These are phyloP conservation scores for Autographa gamma DNA, from an alignment of 2,888 invertebrate genomes.

Conservation along the genomic window DNA sequence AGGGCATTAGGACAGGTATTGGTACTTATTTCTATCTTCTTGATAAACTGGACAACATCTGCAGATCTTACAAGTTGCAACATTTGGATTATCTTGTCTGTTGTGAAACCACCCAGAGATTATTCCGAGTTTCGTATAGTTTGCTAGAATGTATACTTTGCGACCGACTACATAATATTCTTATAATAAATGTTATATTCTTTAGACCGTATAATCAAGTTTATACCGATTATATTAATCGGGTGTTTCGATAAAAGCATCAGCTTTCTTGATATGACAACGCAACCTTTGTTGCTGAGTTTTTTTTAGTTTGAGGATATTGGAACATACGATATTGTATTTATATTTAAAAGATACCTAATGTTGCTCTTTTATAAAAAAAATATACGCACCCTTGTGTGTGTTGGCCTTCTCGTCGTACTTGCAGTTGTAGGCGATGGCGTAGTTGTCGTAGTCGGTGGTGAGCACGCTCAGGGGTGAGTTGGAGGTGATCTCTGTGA, in stretches of 20 bases:
- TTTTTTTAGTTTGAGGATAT: too few species aligned
- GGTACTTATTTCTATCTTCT: neutral
- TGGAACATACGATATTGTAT: too few species aligned
- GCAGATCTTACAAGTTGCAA: neutral
- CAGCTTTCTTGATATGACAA: too few species aligned
- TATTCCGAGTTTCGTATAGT: too few species aligned
- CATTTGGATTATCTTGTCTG: neutral
- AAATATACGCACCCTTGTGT: conserved; percentile 71
- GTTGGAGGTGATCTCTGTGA: conserved; percentile 77
- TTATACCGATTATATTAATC: too few species aligned
- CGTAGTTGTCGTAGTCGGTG: conserved; percentile 90
- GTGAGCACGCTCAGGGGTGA: conserved; percentile 89
- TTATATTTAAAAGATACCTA: too few species aligned
- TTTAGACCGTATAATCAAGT: too few species aligned
- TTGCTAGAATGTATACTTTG: too few species aligned
- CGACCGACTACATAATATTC: too few species aligned
- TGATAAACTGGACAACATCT: neutral
- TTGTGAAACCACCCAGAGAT: neutral
- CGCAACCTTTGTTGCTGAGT: too few species aligned
- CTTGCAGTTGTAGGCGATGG: conserved; percentile 90
- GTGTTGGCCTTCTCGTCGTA: conserved; percentile 75
- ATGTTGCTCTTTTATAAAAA: neutral
- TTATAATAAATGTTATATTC: too few species aligned
- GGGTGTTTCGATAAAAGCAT: too few species aligned
- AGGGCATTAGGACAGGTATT: neutral